Conservation (phyloP, 1,140 invertebrate species). For the Lanistes nyassanus region DNA sequence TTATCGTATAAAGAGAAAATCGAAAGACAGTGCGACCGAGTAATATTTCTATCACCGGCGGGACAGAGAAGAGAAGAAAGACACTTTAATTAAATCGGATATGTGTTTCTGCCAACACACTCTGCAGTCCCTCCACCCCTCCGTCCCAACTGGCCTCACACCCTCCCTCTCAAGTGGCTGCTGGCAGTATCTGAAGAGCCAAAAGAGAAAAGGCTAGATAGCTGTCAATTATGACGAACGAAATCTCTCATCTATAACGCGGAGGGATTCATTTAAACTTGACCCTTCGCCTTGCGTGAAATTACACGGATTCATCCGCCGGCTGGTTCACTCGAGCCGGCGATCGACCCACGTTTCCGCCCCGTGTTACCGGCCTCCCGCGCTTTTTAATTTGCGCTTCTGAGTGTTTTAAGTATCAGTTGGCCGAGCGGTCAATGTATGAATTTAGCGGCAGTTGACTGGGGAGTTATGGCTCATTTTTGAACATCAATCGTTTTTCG, state of each 20-base stretch:
- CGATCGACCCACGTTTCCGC: constrained; percentile 18
- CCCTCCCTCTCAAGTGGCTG: background rate
- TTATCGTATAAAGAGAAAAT: background rate
- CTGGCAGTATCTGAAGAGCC: background rate
- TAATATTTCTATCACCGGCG: background rate
- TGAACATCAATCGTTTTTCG: constrained; percentile 26
- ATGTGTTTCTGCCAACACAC: constrained; percentile 3
- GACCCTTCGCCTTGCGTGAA: constrained; percentile 30
- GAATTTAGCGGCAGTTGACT: constrained; percentile 24
- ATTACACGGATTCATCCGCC: constrained; percentile 28
- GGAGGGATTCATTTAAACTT: constrained; percentile 27
- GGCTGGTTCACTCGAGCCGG: background rate
- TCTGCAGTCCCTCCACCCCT: no score
- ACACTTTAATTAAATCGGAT: constrained; percentile 21
- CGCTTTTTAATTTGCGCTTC: constrained; percentile 19
- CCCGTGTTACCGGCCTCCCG: background rate
- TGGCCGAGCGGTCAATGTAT: constrained; percentile 19
- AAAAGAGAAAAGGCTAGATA: constrained; percentile 8
- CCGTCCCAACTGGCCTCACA: no score
- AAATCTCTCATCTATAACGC: background rate
- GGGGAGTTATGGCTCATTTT: constrained; percentile 25
- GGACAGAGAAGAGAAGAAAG: background rate
- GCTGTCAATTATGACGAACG: constrained; percentile 21
- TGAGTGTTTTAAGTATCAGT: constrained; percentile 22
- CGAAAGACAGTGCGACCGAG: background rate